phyloP scores from a whole-genome alignment of 2,888 invertebrate genomes.

The Drosophila neutralis region DNA sequence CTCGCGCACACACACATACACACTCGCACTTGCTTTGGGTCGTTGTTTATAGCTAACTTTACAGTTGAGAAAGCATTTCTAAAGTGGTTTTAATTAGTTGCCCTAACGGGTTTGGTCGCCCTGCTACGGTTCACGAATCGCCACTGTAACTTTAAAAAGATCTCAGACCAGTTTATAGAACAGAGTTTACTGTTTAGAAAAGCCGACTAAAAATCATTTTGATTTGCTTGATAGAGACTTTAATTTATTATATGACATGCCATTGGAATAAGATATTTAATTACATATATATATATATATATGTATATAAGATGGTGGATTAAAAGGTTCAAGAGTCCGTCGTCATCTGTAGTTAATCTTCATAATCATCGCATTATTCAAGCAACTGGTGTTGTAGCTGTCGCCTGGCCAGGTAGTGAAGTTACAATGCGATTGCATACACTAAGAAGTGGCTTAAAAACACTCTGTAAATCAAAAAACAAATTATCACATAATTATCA shows the following conservation, averaged over 20 bases:
- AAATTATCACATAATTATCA: neutral
- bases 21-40: constrained; percentile 25
- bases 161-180: constrained; percentile 16
- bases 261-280: neutral
- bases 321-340: neutral
- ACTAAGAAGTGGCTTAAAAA: neutral
- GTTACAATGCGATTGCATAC: neutral
- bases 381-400: neutral
- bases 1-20: constrained; percentile 1
- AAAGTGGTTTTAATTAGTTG: constrained; percentile 80
- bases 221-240: constrained; percentile 3
- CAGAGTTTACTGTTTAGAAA: constrained; percentile 6
- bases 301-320: neutral
- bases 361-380: neutral
- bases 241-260: constrained; percentile 26
- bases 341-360: neutral
- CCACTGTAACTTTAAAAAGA: constrained; percentile 34
- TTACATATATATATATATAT: neutral
- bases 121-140: constrained; percentile 38
- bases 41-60: constrained; percentile 80
- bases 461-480: neutral
- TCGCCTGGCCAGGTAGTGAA: accelerated
- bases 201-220: neutral
- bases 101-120: constrained; percentile 49
- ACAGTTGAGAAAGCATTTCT: constrained; percentile 79